phyloP scores from a whole-genome alignment of 2,888 invertebrate genomes.

The Dendrolimus houi region DNA sequence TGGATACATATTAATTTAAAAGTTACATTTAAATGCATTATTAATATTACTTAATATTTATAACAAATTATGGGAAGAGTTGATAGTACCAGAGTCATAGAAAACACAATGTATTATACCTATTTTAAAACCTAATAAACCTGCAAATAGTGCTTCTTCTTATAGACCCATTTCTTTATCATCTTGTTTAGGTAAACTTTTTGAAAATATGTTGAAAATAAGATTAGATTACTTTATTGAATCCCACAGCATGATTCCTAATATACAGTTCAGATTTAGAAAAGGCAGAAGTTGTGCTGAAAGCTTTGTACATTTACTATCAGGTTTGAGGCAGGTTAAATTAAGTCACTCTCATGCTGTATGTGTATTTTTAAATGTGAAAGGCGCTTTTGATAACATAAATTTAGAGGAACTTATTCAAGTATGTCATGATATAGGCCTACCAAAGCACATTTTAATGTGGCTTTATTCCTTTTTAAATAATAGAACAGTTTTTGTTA shows the following conservation, averaged over 20 bases:
- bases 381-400: slow-evolving; percentile 2
- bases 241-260: not conserved
- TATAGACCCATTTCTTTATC: slow-evolving; percentile 6
- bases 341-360: slow-evolving; percentile 1
- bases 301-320: slow-evolving; percentile 4
- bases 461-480: slow-evolving; percentile 1
- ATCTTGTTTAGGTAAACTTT: slow-evolving; percentile 8
- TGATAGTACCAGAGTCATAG: no score
- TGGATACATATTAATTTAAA: no score
- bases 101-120: no score
- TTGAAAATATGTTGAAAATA: slow-evolving; percentile 8
- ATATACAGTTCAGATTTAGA: slow-evolving; percentile 6
- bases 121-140: no score
- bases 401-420: not conserved
- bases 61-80: no score
- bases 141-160: not conserved
- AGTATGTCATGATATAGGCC: not conserved
- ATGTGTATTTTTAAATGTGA: slow-evolving; percentile 1
- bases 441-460: not conserved
- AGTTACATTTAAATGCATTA: no score
- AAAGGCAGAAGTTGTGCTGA: slow-evolving; percentile 9
- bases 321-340: slow-evolving; percentile 3
- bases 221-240: slow-evolving; percentile 2
- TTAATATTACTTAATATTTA: no score
- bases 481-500: no score